Conservation (phyloP, 1,140 invertebrate species). For the Ephestia elutella region DNA sequence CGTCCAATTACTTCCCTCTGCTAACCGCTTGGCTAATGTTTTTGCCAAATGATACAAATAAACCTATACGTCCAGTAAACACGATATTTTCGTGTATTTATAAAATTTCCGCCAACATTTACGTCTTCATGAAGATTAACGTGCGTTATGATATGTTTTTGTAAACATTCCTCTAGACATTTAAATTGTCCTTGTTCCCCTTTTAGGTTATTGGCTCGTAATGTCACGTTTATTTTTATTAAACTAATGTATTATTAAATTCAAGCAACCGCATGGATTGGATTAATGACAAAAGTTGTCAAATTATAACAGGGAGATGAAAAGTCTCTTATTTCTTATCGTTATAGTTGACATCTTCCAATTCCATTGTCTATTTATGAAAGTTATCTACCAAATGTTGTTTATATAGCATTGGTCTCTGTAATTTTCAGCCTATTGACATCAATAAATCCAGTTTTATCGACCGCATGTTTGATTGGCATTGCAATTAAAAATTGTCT, state of each 20-base stretch:
- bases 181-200: background rate
- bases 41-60: slow-evolving; percentile 36
- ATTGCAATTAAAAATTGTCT: no score
- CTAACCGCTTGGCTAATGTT: slow-evolving; percentile 31
- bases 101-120: slow-evolving; percentile 21
- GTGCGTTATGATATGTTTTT: background rate
- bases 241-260: no score
- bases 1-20: slow-evolving; percentile 4
- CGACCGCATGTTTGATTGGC: no score
- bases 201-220: slow-evolving; percentile 2
- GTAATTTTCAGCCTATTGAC: background rate
- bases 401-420: no score
- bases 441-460: no score
- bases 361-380: no score
- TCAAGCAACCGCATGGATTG: no score
- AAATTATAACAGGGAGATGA: no score
- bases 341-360: no score
- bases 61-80: slow-evolving; percentile 6
- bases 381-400: no score
- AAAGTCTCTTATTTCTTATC: no score
- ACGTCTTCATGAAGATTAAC: background rate
- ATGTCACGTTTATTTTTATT: background rate
- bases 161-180: background rate
- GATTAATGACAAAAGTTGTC: no score
- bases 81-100: slow-evolving; percentile 20